phyloP scores from a whole-genome alignment of 1,140 invertebrate genomes.

The Agrypnia vestita region DNA sequence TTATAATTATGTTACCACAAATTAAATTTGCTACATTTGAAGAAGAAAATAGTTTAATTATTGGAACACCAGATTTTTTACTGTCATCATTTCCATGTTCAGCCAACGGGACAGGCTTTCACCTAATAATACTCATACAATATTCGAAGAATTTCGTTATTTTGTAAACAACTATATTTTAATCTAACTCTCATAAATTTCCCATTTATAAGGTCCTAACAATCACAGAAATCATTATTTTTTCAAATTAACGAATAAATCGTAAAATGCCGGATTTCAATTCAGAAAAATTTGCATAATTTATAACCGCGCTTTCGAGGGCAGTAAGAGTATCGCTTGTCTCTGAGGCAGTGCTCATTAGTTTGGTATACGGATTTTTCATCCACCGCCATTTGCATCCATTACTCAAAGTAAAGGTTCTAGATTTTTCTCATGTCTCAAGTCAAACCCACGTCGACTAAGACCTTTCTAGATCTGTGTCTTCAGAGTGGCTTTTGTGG shows the following conservation, averaged over 20 bases:
- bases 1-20: no score
- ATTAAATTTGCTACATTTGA: no score
- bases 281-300: background rate
- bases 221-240: background rate
- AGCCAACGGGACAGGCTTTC: no score
- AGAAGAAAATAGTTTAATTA: no score
- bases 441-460: background rate
- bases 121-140: no score
- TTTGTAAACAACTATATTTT: no score
- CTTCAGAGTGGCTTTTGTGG: constrained; percentile 11
- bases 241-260: constrained; percentile 11
- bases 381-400: constrained; percentile 15
- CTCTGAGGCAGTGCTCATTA: constrained; percentile 7
- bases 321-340: constrained; percentile 6
- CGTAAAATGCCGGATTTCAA: constrained; percentile 8
- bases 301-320: background rate
- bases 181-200: no score
- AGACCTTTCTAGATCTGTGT: constrained; percentile 6
- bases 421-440: background rate
- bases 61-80: no score
- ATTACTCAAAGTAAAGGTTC: constrained; percentile 8
- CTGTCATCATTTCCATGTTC: no score
- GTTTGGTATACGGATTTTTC: background rate
- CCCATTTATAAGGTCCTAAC: no score
- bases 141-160: no score